Base-by-base conservation (phyloP, 2,113 vertebrate species). In the Xerus inauris region DNA sequence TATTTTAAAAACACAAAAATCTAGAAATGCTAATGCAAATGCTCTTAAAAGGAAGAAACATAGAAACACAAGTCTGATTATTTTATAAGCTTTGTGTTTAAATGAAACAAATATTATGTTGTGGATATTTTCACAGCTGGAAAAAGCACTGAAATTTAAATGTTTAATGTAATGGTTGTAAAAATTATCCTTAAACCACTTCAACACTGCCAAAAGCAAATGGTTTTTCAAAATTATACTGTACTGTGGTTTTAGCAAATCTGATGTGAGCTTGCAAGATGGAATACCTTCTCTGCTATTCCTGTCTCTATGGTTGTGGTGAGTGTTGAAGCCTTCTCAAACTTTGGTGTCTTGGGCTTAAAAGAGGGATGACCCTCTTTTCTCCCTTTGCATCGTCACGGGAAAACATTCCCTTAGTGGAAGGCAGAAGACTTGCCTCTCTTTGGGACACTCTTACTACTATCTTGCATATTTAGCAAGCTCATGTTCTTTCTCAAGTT, bases 41-140 rank as follows among this genome's bases (percentile, higher is more conserved):
- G 67, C 22, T 32, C 87, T 85, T 95, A 2, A 95, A 96, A 82
- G 71, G 8, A 49, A 12, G 89, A 0, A 0, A 89, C 38, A 51
- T 17, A 90, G 69, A 47, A 89, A 79, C 38, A 75, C 83, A 91
- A 94, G 17, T 69, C 79, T 59, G 65, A 0, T 82, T 94, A 92
- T 96, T 91, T 89, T 83, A 82, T 57, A 87, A 86, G 2, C 30
- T 2, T 91, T 42, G 14, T 93, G n/a, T 86, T 95, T 94, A 96
- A 96, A 47, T 7, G 94, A 26, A 24, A 86, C 8, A 65, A 96
- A 45, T 85, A 94, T 30, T 30, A 59, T 95, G 14, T 93, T 87
- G 75, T 42, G 76, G 65, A 96, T 93, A 65, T 97, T 98, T 98
- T 57, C 95, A 92, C 91, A 97, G 94, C 94, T 97, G 79, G 57